phyloP scores from a whole-genome alignment of 2,888 invertebrate genomes.

The Cybosia mesomella region DNA sequence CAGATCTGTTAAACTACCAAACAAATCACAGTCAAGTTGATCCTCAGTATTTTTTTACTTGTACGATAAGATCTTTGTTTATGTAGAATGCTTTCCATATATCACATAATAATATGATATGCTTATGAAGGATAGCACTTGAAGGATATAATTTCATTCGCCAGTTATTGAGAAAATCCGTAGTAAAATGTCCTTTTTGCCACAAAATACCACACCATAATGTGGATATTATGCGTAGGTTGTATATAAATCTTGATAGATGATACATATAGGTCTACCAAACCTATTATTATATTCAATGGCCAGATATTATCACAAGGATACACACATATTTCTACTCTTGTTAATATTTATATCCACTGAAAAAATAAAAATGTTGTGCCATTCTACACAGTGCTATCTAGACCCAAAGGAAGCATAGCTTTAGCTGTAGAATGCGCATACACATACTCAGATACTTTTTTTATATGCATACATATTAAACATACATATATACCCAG shows the following conservation, averaged over 20 bases:
- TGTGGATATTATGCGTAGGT: slow-evolving; percentile 31
- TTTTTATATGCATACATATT: no score
- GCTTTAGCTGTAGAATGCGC: no score
- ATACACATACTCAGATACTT: no score
- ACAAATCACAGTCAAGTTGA: background rate
- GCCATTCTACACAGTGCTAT: no score
- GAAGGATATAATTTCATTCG: background rate
- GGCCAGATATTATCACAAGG: background rate
- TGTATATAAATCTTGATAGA: slow-evolving; percentile 31
- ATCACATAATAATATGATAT: slow-evolving; percentile 4
- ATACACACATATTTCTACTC: background rate
- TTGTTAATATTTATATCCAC: background rate
- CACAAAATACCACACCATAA: slow-evolving; percentile 30
- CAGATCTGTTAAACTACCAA: no score
- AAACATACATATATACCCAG: no score
- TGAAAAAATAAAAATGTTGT: background rate
- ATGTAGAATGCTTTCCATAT: background rate
- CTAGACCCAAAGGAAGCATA: no score
- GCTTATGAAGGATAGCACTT: background rate
- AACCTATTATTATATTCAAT: slow-evolving; percentile 18
- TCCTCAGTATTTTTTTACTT: background rate
- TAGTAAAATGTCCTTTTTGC: slow-evolving; percentile 3
- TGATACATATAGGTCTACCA: slow-evolving; percentile 34
- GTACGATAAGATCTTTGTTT: background rate
- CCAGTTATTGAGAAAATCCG: background rate